These are phyloP conservation scores for Noctua janthe DNA, from an alignment of 2,888 invertebrate species.

Conservation along the genomic window DNA sequence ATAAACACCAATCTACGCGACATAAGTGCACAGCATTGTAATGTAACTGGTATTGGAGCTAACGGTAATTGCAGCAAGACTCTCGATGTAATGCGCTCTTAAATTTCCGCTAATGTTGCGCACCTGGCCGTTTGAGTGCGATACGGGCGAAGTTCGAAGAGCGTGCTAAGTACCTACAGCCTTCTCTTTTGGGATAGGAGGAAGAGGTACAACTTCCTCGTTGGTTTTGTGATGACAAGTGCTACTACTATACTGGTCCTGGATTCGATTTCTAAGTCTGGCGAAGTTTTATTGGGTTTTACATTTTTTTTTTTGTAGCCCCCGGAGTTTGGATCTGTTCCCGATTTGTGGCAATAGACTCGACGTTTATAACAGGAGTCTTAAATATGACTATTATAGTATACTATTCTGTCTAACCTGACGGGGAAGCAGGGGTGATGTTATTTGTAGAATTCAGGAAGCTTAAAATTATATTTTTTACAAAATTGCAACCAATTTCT, in stretches of 20 bases:
- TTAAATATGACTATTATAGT: background rate
- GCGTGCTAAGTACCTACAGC: background rate
- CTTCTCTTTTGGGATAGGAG: background rate
- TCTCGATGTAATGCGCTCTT: conserved; percentile 16
- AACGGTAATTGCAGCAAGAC: conserved; percentile 5
- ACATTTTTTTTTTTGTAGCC: background rate
- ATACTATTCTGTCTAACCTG: too few species aligned
- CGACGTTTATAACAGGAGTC: background rate
- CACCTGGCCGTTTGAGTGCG: background rate
- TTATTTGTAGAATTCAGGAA: background rate
- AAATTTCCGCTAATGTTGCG: conserved; percentile 17
- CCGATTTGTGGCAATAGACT: background rate
- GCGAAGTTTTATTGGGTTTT: background rate
- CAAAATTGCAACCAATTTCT: too few species aligned
- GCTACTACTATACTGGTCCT: background rate
- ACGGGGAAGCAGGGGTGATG: background rate
- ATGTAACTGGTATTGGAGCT: conserved; percentile 16
- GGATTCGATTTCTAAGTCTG: background rate
- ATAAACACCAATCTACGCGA: conserved; percentile 7
- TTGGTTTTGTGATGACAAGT: background rate
- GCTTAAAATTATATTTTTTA: too few species aligned
- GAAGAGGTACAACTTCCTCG: background rate
- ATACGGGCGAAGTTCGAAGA: background rate
- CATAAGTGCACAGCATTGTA: conserved; percentile 2
- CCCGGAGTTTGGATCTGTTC: background rate